Evolutionary conservation across 2,113 vertebrate genomes (phyloP).

Genomic region (Nanorana parkeri): DNA sequence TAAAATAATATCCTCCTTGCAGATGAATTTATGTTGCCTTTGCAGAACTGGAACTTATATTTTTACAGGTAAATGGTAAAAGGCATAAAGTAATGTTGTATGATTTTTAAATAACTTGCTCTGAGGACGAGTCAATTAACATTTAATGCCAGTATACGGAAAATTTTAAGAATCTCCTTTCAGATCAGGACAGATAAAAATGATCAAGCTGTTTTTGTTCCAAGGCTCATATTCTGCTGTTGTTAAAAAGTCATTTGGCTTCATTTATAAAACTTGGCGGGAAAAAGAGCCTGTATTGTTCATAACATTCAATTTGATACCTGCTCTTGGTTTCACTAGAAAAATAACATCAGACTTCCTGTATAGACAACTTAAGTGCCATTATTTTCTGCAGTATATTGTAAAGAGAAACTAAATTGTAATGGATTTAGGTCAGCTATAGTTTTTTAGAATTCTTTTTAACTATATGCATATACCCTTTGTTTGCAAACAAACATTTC

Average conservation of each 20-base stretch:
- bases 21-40: conserved; percentile 16
- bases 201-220: background rate
- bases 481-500: too few relatives aligned
- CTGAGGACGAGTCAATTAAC: conserved; percentile 30
- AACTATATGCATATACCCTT: too few relatives aligned
- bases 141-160: conserved; percentile 28
- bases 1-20: background rate
- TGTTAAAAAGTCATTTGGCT: background rate
- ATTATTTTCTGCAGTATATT: too few relatives aligned
- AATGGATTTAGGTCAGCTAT: too few relatives aligned
- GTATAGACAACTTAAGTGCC: too few relatives aligned
- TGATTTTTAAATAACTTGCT: background rate
- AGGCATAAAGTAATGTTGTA: background rate
- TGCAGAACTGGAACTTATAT: conserved; percentile 6
- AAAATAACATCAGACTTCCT: too few relatives aligned
- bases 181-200: background rate
- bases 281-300: too few relatives aligned
- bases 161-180: background rate
- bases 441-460: too few relatives aligned
- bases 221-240: background rate
- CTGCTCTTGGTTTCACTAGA: too few relatives aligned
- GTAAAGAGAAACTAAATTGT: too few relatives aligned
- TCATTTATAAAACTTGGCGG: too few relatives aligned
- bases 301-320: too few relatives aligned
- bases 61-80: background rate